phyloP scores from a whole-genome alignment of 2,797 vertebrate genomes.

The Nyctibius grandis region DNA sequence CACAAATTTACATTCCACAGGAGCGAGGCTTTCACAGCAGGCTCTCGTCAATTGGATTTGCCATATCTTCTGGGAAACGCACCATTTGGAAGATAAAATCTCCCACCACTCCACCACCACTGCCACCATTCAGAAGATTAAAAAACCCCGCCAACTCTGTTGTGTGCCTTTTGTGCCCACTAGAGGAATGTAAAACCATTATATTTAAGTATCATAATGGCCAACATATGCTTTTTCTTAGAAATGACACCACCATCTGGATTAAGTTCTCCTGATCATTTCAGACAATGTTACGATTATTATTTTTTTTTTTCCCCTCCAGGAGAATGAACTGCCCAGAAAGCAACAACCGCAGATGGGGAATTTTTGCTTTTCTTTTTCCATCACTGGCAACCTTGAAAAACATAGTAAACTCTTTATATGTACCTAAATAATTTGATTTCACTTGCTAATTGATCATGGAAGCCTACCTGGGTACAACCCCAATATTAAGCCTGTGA shows the following conservation, averaged over 20 bases:
- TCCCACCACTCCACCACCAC: constrained; percentile 51
- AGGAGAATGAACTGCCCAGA: constrained; percentile 36
- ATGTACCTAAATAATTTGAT: background rate
- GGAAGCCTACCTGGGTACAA: background rate
- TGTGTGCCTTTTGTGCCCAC: constrained; percentile 73
- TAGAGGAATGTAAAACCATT: constrained; percentile 82
- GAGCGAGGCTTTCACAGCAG: constrained; percentile 48
- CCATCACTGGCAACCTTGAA: background rate
- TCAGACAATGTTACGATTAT: constrained; percentile 73
- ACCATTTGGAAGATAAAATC: constrained; percentile 70
- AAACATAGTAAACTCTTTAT: background rate
- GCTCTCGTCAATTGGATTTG: constrained; percentile 58
- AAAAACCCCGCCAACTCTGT: constrained; percentile 69
- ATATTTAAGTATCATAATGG: constrained; percentile 82
- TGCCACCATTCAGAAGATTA: constrained; percentile 65
- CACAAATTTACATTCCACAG: constrained; percentile 60
- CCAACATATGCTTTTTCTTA: constrained; percentile 83
- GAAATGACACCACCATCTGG: constrained; percentile 81
- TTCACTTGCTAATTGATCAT: background rate
- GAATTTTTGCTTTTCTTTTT: constrained; percentile 25
- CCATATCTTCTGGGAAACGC: constrained; percentile 67
- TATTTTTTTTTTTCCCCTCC: constrained; percentile 50
- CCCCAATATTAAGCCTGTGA: background rate
- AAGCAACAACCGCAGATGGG: constrained; percentile 28
- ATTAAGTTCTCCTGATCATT: constrained; percentile 77